Conservation (phyloP, 2,888 invertebrate species). For the Andricus quercusramuli region DNA sequence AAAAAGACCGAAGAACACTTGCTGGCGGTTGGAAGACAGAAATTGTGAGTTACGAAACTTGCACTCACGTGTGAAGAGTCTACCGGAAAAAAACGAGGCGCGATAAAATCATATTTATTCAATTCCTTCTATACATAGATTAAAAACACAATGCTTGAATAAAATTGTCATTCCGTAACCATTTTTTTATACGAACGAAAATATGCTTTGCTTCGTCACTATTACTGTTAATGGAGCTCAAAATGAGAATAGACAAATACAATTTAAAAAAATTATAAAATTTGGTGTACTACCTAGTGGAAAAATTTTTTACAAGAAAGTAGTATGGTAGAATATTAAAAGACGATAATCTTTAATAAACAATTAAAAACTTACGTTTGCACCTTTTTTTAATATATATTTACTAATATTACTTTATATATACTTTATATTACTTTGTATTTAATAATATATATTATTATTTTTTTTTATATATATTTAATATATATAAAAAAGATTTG, state of each 20-base stretch:
- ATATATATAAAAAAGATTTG: no score
- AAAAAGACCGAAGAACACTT: neutral
- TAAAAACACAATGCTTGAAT: neutral
- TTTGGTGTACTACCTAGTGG: neutral
- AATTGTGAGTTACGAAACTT: conserved; percentile 11
- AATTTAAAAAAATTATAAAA: no score
- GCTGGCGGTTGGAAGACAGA: neutral
- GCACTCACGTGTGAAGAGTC: conserved; percentile 1
- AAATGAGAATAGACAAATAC: neutral
- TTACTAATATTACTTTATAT: no score
- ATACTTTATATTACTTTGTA: no score
- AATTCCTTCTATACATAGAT: neutral
- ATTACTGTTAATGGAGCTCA: conserved; percentile 1
- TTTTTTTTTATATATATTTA: no score
- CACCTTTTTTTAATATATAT: no score
- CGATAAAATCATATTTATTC: conserved; percentile 33
- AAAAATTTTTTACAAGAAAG: no score
- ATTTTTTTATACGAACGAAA: neutral
- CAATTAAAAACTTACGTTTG: no score
- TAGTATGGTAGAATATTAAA: no score
- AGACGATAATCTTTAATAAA: no score
- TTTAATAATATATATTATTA: no score
- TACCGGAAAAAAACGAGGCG: conserved; percentile 13
- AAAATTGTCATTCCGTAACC: neutral
- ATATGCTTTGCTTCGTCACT: neutral